Conservation (phyloP, 1,140 invertebrate genomes). For the Wasmannia auropunctata region DNA sequence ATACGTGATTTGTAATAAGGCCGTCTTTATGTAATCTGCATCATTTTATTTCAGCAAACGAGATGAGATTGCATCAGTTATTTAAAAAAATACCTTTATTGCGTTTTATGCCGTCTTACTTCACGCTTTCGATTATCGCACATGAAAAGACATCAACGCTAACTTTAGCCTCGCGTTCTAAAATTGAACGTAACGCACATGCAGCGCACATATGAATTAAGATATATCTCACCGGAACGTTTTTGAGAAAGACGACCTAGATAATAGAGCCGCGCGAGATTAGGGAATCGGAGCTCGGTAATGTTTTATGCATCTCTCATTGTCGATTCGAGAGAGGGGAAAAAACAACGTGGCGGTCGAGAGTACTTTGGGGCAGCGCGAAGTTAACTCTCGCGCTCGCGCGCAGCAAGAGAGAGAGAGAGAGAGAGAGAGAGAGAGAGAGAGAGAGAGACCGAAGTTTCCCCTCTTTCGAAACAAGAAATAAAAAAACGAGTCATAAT, state of each 20-base stretch:
- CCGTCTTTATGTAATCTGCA: too few relatives aligned
- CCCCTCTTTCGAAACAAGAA: slow-evolving; percentile 23
- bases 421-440: too few relatives aligned
- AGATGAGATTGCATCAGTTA: background rate
- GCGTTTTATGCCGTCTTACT: background rate
- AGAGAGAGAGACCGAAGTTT: slow-evolving; percentile 44
- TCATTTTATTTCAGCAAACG: background rate
- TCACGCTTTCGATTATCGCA: background rate
- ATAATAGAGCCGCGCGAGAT: slow-evolving; percentile 10
- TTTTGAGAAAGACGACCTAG: background rate
- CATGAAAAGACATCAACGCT: background rate
- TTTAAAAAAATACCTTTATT: background rate
- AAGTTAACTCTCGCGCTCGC: slow-evolving; percentile 38
- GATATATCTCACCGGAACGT: background rate
- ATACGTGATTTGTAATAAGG: background rate
- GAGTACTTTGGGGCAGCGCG: slow-evolving; percentile 28
- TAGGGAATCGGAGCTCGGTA: slow-evolving; percentile 25
- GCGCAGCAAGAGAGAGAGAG: too few relatives aligned
- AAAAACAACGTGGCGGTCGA: slow-evolving; percentile 31
- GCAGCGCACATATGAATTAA: background rate
- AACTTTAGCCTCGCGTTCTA: background rate
- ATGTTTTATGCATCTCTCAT: slow-evolving; percentile 51
- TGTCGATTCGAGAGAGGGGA: slow-evolving; percentile 37
- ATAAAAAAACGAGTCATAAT: slow-evolving; percentile 35
- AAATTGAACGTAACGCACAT: slow-evolving; percentile 10